Evolutionary conservation across 2,888 invertebrate genomes (phyloP).

Genomic region (Buathra laborator): DNA sequence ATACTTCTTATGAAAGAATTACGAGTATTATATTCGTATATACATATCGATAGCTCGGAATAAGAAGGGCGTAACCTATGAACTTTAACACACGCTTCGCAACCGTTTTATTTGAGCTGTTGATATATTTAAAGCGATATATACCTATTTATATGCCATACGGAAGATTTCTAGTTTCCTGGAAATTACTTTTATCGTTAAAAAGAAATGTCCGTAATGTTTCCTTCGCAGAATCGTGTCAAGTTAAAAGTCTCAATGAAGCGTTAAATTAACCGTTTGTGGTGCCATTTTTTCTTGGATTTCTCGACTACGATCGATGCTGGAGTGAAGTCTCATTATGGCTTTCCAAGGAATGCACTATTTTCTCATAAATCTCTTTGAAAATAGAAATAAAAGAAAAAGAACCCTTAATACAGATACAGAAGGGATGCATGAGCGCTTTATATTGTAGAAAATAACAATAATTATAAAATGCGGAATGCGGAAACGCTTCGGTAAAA

Average conservation of each 20-base stretch:
- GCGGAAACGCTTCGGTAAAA: too few species aligned
- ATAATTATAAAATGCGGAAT: conserved; percentile 3
- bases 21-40: background rate
- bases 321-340: conserved; percentile 40
- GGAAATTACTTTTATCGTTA: conserved; percentile 7
- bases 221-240: conserved; percentile 59
- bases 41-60: too few species aligned
- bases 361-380: too few species aligned
- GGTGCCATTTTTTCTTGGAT: conserved; percentile 4
- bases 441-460: background rate
- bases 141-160: too few species aligned
- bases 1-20: background rate
- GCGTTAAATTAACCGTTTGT: conserved; percentile 38
- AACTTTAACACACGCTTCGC: too few species aligned
- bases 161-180: background rate
- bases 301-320: conserved; percentile 27
- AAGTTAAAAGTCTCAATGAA: conserved; percentile 54
- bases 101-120: too few species aligned
- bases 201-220: conserved; percentile 5
- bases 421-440: too few species aligned
- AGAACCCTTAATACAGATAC: too few species aligned
- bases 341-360: background rate
- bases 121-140: too few species aligned
- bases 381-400: too few species aligned
- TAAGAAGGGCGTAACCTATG: too few species aligned